phyloP scores from a whole-genome alignment of 1,140 invertebrate species.

The Alviniconcha marisindica region DNA sequence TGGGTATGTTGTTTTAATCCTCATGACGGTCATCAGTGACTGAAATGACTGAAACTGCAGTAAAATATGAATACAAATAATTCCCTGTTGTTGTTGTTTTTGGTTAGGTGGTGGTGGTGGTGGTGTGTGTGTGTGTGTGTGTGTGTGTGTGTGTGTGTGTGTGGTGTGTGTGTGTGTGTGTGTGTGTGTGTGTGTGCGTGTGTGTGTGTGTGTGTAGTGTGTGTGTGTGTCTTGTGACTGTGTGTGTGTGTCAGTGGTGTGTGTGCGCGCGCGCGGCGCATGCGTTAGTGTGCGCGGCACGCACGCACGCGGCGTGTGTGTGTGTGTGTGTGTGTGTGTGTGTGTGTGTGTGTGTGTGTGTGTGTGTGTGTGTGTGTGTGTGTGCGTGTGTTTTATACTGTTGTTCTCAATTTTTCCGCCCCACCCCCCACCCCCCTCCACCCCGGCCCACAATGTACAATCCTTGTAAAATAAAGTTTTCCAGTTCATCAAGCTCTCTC shows the following conservation, averaged over 20 bases:
- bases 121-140: not conserved
- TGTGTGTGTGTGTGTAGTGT: not conserved
- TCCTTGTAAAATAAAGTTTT: too few relatives aligned
- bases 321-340: not conserved
- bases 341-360: not conserved
- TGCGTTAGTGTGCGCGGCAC: too few relatives aligned
- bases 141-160: constrained; percentile 18
- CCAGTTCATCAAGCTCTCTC: too few relatives aligned
- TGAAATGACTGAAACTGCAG: not conserved
- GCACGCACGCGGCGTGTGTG: not conserved
- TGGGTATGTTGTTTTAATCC: too few relatives aligned
- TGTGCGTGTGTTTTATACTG: too few relatives aligned
- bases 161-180: not conserved
- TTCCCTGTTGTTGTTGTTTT: not conserved
- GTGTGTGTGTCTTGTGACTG: not conserved
- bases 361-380: not conserved
- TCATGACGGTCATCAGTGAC: not conserved
- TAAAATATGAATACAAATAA: not conserved
- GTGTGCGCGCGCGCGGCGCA: too few relatives aligned
- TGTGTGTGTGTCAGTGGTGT: too few relatives aligned
- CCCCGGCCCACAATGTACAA: too few relatives aligned
- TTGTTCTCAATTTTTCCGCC: too few relatives aligned
- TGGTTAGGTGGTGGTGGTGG: too few relatives aligned
- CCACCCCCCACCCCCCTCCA: too few relatives aligned
- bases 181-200: not conserved